Evolutionary conservation across 1,140 invertebrate species (phyloP).

Genomic region (Drosophila eugracilis): DNA sequence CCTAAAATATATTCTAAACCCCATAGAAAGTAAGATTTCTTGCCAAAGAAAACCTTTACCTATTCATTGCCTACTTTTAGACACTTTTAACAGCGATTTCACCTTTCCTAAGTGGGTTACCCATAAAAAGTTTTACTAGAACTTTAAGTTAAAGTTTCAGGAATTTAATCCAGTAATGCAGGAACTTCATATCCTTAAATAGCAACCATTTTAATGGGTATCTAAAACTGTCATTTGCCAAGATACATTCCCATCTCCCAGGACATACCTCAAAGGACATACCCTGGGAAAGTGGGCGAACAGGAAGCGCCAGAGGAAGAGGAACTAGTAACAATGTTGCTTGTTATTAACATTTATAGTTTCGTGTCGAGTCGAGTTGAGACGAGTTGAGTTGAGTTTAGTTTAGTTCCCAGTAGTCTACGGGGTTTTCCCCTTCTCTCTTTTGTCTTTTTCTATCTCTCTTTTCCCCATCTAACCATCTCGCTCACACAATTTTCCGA

Average conservation of each 20-base stretch:
- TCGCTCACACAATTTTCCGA: slow-evolving; percentile 3
- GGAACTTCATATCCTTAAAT: no score
- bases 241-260: not conserved
- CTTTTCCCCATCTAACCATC: not conserved
- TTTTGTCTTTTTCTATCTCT: no score
- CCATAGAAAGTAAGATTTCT: no score
- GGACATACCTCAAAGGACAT: not conserved
- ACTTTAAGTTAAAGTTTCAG: no score
- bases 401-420: slow-evolving; percentile 23
- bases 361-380: slow-evolving; percentile 63
- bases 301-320: slow-evolving; percentile 47
- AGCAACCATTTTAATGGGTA: not conserved
- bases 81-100: not conserved
- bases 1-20: no score
- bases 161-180: no score
- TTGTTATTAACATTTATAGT: slow-evolving; percentile 82
- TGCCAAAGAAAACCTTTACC: not conserved
- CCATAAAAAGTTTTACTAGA: no score
- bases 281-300: slow-evolving; percentile 12
- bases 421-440: not conserved
- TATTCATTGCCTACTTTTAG: not conserved
- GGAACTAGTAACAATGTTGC: slow-evolving; percentile 74
- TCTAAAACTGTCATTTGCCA: not conserved
- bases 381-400: slow-evolving; percentile 2
- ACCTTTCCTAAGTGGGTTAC: no score